These are phyloP conservation scores for Thaleichthys pacificus DNA, from an alignment of 2,797 vertebrate species.

Conservation along the genomic window DNA sequence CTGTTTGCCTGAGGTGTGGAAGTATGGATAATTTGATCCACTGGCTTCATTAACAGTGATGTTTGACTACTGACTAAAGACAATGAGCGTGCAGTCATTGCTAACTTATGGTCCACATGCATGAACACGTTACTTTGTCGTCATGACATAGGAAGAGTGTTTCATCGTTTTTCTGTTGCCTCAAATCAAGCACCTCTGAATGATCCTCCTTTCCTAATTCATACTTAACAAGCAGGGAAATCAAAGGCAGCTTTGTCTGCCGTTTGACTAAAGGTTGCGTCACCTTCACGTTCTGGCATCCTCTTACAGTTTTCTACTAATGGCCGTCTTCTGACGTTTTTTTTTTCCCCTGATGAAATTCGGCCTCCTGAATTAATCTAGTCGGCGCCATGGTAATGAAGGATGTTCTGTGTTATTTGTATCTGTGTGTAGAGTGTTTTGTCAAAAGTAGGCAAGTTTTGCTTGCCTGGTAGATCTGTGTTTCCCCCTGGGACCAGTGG, in stretches of 20 bases:
- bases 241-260: too few species aligned
- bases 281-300: conserved; percentile 27
- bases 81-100: too few species aligned
- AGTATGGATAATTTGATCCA: background rate
- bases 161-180: conserved; percentile 43
- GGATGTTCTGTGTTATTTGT: conserved; percentile 71
- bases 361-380: conserved; percentile 65
- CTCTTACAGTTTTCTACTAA: conserved; percentile 43
- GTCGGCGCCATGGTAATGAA: conserved; percentile 58
- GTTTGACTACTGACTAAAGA: too few species aligned
- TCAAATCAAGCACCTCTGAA: too few species aligned
- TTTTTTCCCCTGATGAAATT: conserved; percentile 74
- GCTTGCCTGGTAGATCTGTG: conserved; percentile 77
- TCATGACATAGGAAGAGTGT: background rate
- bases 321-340: conserved; percentile 57
- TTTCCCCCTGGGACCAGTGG: conserved; percentile 72
- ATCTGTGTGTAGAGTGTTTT: conserved; percentile 77
- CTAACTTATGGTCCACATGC: too few species aligned
- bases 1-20: background rate
- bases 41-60: too few species aligned
- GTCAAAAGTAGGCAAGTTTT: conserved; percentile 80
- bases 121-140: background rate
- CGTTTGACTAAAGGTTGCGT: conserved; percentile 32
- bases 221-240: too few species aligned
- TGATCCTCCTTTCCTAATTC: too few species aligned